phyloP scores from a whole-genome alignment of 2,797 vertebrate species.

The Pseudomugil tenellus region DNA sequence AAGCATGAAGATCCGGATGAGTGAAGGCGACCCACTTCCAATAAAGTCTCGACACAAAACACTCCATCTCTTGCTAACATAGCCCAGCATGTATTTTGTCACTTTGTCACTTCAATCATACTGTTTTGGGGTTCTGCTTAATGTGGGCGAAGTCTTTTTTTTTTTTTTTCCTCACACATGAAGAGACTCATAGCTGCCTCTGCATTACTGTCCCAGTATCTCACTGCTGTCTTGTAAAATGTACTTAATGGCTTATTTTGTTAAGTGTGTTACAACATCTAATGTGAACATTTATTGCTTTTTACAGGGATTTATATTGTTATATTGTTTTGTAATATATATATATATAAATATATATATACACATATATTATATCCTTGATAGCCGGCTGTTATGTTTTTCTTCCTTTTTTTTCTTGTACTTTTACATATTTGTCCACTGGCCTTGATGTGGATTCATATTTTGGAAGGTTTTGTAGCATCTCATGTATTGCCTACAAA shows the following conservation, averaged over 20 bases:
- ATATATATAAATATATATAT: constrained; percentile 76
- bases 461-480: constrained; percentile 39
- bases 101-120: constrained; percentile 58
- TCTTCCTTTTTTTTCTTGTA: constrained; percentile 29
- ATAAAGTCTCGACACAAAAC: constrained; percentile 40
- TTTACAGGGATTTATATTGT: constrained; percentile 86
- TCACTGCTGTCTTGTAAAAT: constrained; percentile 76
- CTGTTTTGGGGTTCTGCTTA: constrained; percentile 40
- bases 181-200: constrained; percentile 72
- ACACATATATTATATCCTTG: constrained; percentile 64
- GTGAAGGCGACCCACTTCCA: constrained; percentile 37
- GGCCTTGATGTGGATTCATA: constrained; percentile 44
- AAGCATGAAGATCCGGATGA: constrained; percentile 58
- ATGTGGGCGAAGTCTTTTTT: constrained; percentile 33
- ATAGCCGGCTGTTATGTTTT: constrained; percentile 50
- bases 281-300: constrained; percentile 87
- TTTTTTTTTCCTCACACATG: constrained; percentile 41
- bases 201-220: constrained; percentile 73
- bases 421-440: constrained; percentile 42
- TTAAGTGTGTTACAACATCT: constrained; percentile 80
- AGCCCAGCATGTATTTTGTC: constrained; percentile 68
- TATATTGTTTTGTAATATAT: constrained; percentile 83
- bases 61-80: constrained; percentile 39
- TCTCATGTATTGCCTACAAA: constrained; percentile 34
- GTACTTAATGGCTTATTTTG: constrained; percentile 78